Evolutionary conservation across 2,113 vertebrate genomes (phyloP).

Genomic region (Ivindomyrus marchei): DNA sequence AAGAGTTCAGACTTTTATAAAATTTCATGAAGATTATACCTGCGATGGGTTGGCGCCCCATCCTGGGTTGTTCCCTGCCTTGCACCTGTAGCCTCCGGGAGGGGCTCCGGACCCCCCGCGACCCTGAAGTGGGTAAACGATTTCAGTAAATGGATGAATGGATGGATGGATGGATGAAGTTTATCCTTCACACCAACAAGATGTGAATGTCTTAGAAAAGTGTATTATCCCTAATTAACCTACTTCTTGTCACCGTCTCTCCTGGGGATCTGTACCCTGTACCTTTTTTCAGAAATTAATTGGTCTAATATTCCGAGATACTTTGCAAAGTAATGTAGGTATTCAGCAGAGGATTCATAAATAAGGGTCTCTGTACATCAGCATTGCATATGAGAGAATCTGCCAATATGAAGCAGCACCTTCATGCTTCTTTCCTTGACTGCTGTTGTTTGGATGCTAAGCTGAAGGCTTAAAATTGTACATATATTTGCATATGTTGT

Average conservation of each 20-base stretch:
- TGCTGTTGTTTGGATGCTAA: not conserved
- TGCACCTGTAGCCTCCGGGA: no score
- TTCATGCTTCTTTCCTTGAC: not conserved
- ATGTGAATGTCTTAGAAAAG: slow-evolving; percentile 8
- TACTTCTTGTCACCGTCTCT: not conserved
- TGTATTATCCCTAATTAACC: slow-evolving; percentile 7
- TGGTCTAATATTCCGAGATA: not conserved
- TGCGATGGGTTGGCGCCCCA: no score
- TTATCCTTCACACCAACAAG: not conserved
- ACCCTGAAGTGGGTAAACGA: no score
- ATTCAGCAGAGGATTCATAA: not conserved
- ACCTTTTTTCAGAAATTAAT: slow-evolving; percentile 5
- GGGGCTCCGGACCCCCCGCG: no score
- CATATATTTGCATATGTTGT: not conserved
- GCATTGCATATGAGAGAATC: not conserved
- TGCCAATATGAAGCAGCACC: not conserved
- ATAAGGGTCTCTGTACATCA: not conserved
- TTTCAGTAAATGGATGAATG: no score
- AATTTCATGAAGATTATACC: not conserved
- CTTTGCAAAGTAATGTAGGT: slow-evolving; percentile 3
- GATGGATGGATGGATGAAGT: no score
- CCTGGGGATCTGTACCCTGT: not conserved
- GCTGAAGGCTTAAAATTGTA: not conserved
- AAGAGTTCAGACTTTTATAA: not conserved
- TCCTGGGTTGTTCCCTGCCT: no score